Percentiles rank a stretch among this genome's conserved stretches.
phyloP scores from a whole-genome alignment of 1,140 invertebrate species.

The Atopsyche davidsoni region DNA sequence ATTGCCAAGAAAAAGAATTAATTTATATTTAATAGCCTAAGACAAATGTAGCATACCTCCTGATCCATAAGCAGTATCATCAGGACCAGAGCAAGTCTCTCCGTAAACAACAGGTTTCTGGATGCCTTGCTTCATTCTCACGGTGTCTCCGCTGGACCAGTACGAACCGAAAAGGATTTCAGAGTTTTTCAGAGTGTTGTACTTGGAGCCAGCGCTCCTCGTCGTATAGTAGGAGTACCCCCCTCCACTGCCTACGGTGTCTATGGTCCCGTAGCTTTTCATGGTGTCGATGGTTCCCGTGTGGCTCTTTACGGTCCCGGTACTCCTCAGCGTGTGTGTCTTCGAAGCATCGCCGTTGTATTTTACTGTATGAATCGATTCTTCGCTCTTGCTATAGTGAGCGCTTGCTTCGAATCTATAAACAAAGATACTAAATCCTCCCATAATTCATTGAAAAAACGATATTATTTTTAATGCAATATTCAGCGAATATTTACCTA shows the following conservation, averaged over 20 bases:
- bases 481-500: neutral
- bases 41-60: neutral
- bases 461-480: neutral
- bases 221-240: constrained; percentile 21
- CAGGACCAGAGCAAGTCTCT: neutral
- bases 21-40: too few species aligned
- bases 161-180: constrained; percentile 23
- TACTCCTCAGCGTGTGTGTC: constrained; percentile 24
- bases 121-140: constrained; percentile 16
- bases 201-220: constrained; percentile 23
- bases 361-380: constrained; percentile 14
- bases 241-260: neutral
- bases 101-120: constrained; percentile 19
- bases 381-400: constrained; percentile 24
- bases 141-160: constrained; percentile 23
- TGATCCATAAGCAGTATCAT: neutral
- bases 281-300: constrained; percentile 14
- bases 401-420: constrained; percentile 16
- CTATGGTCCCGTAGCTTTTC: neutral
- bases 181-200: constrained; percentile 27
- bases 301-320: too few species aligned
- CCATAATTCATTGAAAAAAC: too few species aligned
- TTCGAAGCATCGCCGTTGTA: constrained; percentile 17
- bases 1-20: too few species aligned
- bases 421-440: too few species aligned